Conservation (phyloP, 2,888 invertebrate species). For the Trisateles emortualis region DNA sequence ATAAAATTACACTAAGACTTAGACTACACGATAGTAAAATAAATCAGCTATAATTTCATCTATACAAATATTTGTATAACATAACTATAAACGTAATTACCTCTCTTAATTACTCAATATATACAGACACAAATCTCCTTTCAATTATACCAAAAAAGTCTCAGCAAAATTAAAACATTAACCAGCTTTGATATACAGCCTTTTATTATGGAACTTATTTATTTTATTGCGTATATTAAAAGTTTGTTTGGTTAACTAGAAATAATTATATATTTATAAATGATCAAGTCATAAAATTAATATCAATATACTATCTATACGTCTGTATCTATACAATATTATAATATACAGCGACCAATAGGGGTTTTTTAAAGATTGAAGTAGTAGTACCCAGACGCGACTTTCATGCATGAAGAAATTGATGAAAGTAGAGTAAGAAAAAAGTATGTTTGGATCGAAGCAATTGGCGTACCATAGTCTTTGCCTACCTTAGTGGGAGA, state of each 20-base stretch:
- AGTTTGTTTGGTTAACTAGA: slow-evolving; percentile 34
- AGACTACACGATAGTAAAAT: no score
- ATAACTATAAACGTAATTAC: neutral
- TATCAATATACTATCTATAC: no score
- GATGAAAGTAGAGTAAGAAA: no score
- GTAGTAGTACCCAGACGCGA: no score
- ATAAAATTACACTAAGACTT: no score
- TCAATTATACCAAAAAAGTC: slow-evolving; percentile 12
- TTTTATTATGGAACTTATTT: slow-evolving; percentile 36
- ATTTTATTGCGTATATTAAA: slow-evolving; percentile 37
- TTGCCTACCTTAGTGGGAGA: no score
- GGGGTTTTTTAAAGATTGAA: no score
- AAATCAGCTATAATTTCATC: neutral
- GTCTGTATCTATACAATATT: no score
- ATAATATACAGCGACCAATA: no score
- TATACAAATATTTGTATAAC: neutral
- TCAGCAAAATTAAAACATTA: slow-evolving; percentile 16
- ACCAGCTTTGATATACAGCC: slow-evolving; percentile 22
- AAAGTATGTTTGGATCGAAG: no score
- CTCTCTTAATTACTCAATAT: slow-evolving; percentile 7
- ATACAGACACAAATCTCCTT: slow-evolving; percentile 13
- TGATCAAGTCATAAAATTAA: slow-evolving; percentile 48
- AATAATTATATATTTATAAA: slow-evolving; percentile 32
- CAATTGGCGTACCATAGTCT: no score
- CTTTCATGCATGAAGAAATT: no score